Percentiles rank a stretch among this genome's conserved stretches.
These are phyloP conservation scores for Meles meles DNA, from an alignment of 2,113 vertebrate species.

Conservation along the genomic window DNA sequence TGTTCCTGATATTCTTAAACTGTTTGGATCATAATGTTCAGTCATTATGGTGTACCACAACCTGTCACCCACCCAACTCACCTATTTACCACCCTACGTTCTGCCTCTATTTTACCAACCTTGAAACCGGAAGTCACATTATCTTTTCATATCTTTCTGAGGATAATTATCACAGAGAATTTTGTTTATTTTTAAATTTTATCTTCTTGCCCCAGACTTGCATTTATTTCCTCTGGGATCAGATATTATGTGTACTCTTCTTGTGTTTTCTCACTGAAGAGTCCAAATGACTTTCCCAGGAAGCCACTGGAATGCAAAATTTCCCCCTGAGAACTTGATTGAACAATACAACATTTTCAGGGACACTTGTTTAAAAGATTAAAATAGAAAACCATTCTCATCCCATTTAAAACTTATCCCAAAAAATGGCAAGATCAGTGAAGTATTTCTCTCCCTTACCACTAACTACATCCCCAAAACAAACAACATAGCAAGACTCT, in stretches of 20 bases:
- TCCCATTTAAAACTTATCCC: slow-evolving; percentile 3
- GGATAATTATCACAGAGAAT: slow-evolving; percentile 5
- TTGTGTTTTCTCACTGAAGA: not conserved
- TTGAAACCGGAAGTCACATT: not conserved
- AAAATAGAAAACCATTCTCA: slow-evolving; percentile 27
- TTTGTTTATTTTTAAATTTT: not conserved
- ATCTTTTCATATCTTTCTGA: not conserved
- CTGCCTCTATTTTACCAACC: not conserved
- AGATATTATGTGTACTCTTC: not conserved
- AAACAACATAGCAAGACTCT: not conserved
- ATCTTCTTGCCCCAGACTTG: not conserved
- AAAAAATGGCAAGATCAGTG: not conserved
- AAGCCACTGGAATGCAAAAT: not conserved
- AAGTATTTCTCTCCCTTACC: not conserved
- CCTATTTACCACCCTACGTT: not conserved
- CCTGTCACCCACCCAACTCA: not conserved
- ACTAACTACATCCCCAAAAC: not conserved
- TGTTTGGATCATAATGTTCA: not conserved
- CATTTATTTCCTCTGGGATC: not conserved
- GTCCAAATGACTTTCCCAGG: not conserved
- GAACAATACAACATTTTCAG: not conserved
- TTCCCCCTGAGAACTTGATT: not conserved
- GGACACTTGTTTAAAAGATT: not conserved
- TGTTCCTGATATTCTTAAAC: not conserved
- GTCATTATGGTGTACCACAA: not conserved